phyloP scores from a whole-genome alignment of 2,888 invertebrate genomes.

The Drosophila tripunctata region DNA sequence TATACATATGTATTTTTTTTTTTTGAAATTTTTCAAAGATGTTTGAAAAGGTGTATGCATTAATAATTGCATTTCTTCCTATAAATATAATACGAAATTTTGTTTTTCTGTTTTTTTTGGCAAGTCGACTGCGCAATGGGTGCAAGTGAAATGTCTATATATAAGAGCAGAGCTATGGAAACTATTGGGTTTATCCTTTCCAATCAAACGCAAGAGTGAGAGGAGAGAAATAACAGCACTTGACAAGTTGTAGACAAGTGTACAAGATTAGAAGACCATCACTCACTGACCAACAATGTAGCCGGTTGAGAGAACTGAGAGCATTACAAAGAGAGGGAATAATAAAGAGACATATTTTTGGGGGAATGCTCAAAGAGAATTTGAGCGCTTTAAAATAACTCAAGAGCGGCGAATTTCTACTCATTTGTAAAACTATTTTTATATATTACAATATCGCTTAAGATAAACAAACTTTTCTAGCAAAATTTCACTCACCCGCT shows the following conservation, averaged over 20 bases:
- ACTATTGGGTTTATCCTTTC: slow-evolving; percentile 41
- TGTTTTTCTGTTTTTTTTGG: too few relatives aligned
- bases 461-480: slow-evolving; percentile 20
- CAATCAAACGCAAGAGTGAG: slow-evolving; percentile 8
- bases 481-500: slow-evolving; percentile 79
- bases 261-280: slow-evolving; percentile 58
- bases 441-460: slow-evolving; percentile 1
- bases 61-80: slow-evolving; percentile 63
- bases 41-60: slow-evolving; percentile 52
- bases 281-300: slow-evolving; percentile 56
- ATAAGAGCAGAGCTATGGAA: neutral
- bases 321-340: neutral
- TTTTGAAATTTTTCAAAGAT: slow-evolving; percentile 22
- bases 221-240: slow-evolving; percentile 31
- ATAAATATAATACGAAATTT: slow-evolving; percentile 68
- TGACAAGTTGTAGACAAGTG: slow-evolving; percentile 64
- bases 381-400: slow-evolving; percentile 23
- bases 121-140: slow-evolving; percentile 51
- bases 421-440: slow-evolving; percentile 42
- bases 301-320: slow-evolving; percentile 4
- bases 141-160: slow-evolving; percentile 50
- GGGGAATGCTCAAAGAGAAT: slow-evolving; percentile 2
- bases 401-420: slow-evolving; percentile 39
- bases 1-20: too few relatives aligned
- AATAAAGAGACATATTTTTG: neutral